A percentile compares a stretch with the other conserved stretches of the same genome.
Evolutionary conservation across 2,888 invertebrate genomes (phyloP).

Genomic region (Branchipolynoe longqiensis): DNA sequence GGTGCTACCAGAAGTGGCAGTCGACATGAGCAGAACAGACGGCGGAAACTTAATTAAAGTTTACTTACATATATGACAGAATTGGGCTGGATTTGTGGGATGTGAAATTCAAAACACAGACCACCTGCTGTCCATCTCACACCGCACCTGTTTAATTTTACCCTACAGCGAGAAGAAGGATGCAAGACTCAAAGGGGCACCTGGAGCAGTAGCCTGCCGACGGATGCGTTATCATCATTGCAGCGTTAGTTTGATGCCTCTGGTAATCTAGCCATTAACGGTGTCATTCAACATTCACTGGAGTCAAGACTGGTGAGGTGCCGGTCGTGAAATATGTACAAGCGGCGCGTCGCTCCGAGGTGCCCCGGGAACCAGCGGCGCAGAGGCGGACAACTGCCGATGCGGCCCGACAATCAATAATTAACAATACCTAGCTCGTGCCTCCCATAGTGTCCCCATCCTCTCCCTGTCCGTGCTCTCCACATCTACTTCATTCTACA

Average conservation of each 20-base stretch:
- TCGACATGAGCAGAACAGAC: too few relatives aligned
- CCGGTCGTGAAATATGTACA: slow-evolving; percentile 35
- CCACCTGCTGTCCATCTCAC: too few relatives aligned
- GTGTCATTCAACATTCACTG: slow-evolving; percentile 11
- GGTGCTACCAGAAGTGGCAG: too few relatives aligned
- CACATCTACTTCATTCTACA: not conserved
- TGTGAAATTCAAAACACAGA: too few relatives aligned
- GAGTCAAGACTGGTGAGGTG: slow-evolving; percentile 1
- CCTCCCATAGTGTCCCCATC: not conserved
- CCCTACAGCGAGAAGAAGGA: too few relatives aligned
- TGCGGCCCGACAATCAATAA: slow-evolving; percentile 28
- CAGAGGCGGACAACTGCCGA: not conserved
- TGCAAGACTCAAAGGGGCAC: too few relatives aligned
- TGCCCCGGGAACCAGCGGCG: not conserved
- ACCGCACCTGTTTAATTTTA: too few relatives aligned
- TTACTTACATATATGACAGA: too few relatives aligned
- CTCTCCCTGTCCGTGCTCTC: not conserved
- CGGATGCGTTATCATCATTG: too few relatives aligned
- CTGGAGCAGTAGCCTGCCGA: too few relatives aligned
- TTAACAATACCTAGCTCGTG: slow-evolving; percentile 9
- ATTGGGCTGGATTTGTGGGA: too few relatives aligned
- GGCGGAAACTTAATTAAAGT: too few relatives aligned
- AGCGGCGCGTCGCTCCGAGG: not conserved
- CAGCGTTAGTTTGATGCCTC: not conserved
- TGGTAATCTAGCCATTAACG: slow-evolving; percentile 32